A percentile compares a stretch with the other conserved stretches of the same genome.
These are phyloP conservation scores for Clarias macrocephalus DNA, from an alignment of 2,113 vertebrate species.

Conservation along the genomic window DNA sequence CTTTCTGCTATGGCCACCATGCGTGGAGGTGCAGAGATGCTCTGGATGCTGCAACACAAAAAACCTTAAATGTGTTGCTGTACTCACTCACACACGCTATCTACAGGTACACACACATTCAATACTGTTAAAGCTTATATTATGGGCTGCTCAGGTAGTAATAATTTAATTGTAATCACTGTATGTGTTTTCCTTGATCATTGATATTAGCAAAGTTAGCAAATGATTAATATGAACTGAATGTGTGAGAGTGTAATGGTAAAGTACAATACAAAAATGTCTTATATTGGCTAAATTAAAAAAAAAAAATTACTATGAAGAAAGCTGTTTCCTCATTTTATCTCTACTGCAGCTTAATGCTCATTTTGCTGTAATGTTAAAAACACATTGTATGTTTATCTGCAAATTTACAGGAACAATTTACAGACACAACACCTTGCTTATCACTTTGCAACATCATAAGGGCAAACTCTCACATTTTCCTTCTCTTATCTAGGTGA, in stretches of 20 bases:
- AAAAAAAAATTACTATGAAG: not conserved
- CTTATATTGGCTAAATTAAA: not conserved
- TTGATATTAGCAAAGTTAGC: not conserved
- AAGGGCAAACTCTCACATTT: not conserved
- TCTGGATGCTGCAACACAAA: slow-evolving; percentile 96
- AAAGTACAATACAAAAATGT: not conserved
- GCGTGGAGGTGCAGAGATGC: slow-evolving; percentile 95
- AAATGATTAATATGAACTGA: not conserved
- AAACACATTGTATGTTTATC: not conserved
- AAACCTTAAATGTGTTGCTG: slow-evolving; percentile 83
- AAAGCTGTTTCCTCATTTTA: not conserved
- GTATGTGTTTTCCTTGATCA: not conserved
- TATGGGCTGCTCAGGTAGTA: not conserved
- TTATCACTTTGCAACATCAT: not conserved
- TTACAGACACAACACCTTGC: not conserved
- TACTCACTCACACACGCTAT: slow-evolving; percentile 80
- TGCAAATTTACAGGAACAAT: not conserved
- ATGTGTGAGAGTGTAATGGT: not conserved
- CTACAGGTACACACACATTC: slow-evolving; percentile 65
- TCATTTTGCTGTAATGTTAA: not conserved
- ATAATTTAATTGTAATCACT: not conserved
- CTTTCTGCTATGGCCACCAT: slow-evolving; percentile 92
- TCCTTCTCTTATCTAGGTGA: slow-evolving; percentile 76
- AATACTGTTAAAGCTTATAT: not conserved
- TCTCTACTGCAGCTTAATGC: not conserved